Conservation (phyloP, 1,140 invertebrate genomes). For the Paralvinella palmiformis region DNA sequence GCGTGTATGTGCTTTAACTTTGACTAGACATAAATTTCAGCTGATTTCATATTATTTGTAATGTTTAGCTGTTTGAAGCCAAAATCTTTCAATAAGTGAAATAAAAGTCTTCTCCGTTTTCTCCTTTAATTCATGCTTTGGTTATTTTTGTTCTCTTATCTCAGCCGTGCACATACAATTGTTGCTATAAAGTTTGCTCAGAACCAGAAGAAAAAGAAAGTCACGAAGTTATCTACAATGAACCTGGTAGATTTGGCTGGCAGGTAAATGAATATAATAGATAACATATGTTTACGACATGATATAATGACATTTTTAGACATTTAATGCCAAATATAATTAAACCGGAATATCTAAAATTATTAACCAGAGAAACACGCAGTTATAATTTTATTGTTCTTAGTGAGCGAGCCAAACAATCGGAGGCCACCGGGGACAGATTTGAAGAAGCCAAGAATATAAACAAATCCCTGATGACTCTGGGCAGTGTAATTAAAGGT, state of each 20-base stretch:
- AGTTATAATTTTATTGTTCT: neutral
- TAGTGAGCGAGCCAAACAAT: slow-evolving; percentile 28
- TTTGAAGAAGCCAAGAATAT: slow-evolving; percentile 31
- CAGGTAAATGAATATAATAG: slow-evolving; percentile 30
- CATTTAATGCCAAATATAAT: too few relatives aligned
- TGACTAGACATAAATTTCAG: too few relatives aligned
- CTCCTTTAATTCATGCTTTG: too few relatives aligned
- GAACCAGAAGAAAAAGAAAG: slow-evolving; percentile 49
- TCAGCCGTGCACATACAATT: slow-evolving; percentile 56
- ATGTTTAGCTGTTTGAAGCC: too few relatives aligned
- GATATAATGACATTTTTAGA: too few relatives aligned
- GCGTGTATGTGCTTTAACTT: too few relatives aligned
- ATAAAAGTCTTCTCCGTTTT: too few relatives aligned
- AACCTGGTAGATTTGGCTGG: slow-evolving; percentile 61
- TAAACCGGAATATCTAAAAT: too few relatives aligned
- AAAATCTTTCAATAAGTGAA: too few relatives aligned
- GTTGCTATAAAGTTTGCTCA: slow-evolving; percentile 55
- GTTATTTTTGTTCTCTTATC: slow-evolving; percentile 4
- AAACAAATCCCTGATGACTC: slow-evolving; percentile 26
- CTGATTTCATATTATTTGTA: too few relatives aligned
- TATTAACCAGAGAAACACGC: too few relatives aligned
- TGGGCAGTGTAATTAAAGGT: slow-evolving; percentile 27
- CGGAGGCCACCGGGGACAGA: slow-evolving; percentile 27
- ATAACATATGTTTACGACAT: too few relatives aligned
- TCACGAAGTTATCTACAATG: slow-evolving; percentile 55